These are phyloP conservation scores for Galemys pyrenaicus DNA, from an alignment of 2,113 vertebrate genomes.

Conservation along the genomic window DNA sequence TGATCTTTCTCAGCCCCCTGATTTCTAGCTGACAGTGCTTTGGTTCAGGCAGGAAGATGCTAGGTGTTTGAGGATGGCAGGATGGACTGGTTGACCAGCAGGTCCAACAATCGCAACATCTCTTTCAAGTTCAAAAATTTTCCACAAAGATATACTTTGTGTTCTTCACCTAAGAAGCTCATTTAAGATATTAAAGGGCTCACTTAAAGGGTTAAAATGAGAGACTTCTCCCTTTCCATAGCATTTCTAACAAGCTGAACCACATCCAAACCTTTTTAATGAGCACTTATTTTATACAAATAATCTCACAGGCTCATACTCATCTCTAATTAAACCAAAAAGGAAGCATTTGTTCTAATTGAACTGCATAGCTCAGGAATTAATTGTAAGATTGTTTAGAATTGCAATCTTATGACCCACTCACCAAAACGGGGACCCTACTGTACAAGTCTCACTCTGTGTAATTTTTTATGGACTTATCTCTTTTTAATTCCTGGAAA, in stretches of 20 bases:
- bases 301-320: constrained; percentile 83
- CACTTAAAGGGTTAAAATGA: constrained; percentile 48
- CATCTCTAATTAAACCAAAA: constrained; percentile 88
- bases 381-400: constrained; percentile 87
- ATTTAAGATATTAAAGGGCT: constrained; percentile 78
- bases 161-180: constrained; percentile 19
- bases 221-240: constrained; percentile 80
- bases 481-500: constrained; percentile 58
- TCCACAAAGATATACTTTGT: constrained; percentile 32
- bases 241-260: constrained; percentile 87
- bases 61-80: background rate
- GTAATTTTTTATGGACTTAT: constrained; percentile 69
- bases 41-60: background rate
- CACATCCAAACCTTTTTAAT: constrained; percentile 87
- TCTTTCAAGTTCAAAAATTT: constrained; percentile 8
- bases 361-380: constrained; percentile 86
- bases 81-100: background rate
- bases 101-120: background rate
- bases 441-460: constrained; percentile 67
- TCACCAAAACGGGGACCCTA: constrained; percentile 69
- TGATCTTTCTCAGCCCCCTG: too few species aligned
- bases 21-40: background rate
- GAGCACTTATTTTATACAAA: constrained; percentile 90
- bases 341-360: constrained; percentile 88
- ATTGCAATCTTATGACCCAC: constrained; percentile 83